Conservation (phyloP, 2,888 invertebrate genomes). For the Caenorhabditis sp. region DNA sequence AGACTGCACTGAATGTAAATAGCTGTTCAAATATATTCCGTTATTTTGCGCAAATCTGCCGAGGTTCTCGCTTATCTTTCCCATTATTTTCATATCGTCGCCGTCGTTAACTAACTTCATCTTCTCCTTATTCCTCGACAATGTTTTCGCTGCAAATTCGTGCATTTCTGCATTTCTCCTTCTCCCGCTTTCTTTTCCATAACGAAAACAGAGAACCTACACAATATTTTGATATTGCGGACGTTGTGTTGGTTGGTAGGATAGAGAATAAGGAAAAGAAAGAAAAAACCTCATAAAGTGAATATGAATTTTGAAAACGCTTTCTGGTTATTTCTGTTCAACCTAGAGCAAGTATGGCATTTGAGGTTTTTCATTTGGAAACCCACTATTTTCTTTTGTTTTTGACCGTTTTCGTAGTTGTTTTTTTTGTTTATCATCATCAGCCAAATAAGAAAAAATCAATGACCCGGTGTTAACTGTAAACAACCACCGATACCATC, state of each 20-base stretch:
- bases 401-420: too few species aligned
- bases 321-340: neutral
- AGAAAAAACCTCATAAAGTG: slow-evolving; percentile 42
- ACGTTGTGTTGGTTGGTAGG: slow-evolving; percentile 16
- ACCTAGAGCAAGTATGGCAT: neutral
- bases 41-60: slow-evolving; percentile 14
- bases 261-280: slow-evolving; percentile 15
- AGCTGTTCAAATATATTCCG: slow-evolving; percentile 55
- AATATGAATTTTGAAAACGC: slow-evolving; percentile 13
- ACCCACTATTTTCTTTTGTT: neutral
- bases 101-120: slow-evolving; percentile 1
- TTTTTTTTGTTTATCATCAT: too few species aligned
- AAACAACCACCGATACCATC: neutral
- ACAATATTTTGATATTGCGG: slow-evolving; percentile 5
- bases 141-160: neutral
- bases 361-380: too few species aligned
- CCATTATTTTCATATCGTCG: neutral
- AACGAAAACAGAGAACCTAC: slow-evolving; percentile 8
- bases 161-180: neutral
- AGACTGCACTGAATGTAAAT: slow-evolving; percentile 35
- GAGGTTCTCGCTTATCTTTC: slow-evolving; percentile 7
- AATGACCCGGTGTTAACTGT: neutral
- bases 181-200: neutral
- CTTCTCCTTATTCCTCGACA: too few species aligned
- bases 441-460: neutral